A percentile compares a stretch with the other conserved stretches of the same genome.
Evolutionary conservation across 2,888 invertebrate genomes (phyloP).

Genomic region (Tenthredo livida): DNA sequence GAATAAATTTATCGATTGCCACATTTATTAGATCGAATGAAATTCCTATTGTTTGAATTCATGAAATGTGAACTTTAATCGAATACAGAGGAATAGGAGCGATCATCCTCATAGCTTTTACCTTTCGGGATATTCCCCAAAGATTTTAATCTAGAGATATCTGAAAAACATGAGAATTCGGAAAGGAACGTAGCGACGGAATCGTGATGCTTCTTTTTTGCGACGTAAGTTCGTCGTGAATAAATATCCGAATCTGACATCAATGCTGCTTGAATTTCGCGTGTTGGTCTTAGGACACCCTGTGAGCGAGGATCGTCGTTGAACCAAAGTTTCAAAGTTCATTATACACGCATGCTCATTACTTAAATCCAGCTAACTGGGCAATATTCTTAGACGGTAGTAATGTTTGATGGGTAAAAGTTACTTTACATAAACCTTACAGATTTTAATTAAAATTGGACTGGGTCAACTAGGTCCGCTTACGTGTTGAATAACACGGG

Average conservation of each 20-base stretch:
- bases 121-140: not conserved
- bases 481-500: not conserved
- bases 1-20: not conserved
- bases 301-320: not conserved
- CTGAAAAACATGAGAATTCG: not conserved
- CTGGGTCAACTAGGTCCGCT: not conserved
- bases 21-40: not conserved
- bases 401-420: not conserved
- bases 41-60: not conserved
- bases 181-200: not conserved
- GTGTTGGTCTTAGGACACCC: not conserved
- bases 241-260: not conserved
- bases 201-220: not conserved
- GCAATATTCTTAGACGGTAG: not conserved
- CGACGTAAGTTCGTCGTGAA: not conserved
- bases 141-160: not conserved
- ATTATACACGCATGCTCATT: not conserved
- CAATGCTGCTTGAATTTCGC: not conserved
- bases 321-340: not conserved
- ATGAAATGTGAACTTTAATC: not conserved
- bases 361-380: not conserved
- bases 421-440: not conserved
- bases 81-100: not conserved
- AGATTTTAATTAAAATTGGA: constrained; percentile 10
- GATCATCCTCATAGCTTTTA: not conserved